Evolutionary conservation across 2,888 invertebrate species (phyloP).

Genomic region (Ceratothoa steindachneri): DNA sequence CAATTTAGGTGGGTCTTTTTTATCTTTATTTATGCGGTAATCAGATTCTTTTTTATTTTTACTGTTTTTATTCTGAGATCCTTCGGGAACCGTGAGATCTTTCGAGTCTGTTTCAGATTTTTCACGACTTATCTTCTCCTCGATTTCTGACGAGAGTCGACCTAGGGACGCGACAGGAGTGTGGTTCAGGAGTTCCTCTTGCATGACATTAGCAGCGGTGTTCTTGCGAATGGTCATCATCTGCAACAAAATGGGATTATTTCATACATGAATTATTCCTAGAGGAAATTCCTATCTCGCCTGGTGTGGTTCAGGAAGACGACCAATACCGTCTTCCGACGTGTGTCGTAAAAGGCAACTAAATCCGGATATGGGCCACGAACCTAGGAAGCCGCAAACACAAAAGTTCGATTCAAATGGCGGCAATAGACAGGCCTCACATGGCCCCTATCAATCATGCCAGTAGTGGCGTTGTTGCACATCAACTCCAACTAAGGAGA

Average conservation of each 20-base stretch:
- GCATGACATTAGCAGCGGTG: neutral
- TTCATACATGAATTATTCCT: too few species aligned
- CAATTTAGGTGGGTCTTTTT: neutral
- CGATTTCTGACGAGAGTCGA: neutral
- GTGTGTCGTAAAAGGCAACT: too few species aligned
- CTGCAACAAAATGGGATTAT: neutral
- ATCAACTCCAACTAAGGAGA: too few species aligned
- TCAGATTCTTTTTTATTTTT: too few species aligned
- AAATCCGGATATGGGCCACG: too few species aligned
- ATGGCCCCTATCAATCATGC: too few species aligned
- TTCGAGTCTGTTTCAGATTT: neutral
- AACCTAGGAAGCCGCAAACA: neutral
- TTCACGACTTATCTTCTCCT: neutral
- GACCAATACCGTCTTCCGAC: too few species aligned
- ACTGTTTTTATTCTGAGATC: neutral
- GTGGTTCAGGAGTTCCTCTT: neutral
- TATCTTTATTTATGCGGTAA: neutral
- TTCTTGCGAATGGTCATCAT: slow-evolving; percentile 6
- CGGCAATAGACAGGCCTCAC: neutral
- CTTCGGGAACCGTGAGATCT: neutral
- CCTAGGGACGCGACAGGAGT: neutral
- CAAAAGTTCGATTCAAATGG: neutral
- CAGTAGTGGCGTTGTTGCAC: too few species aligned
- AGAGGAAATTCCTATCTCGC: too few species aligned
- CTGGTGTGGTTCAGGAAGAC: too few species aligned